Evolutionary conservation across 2,797 vertebrate genomes (phyloP).

Genomic region (Galagoides demidoff): DNA sequence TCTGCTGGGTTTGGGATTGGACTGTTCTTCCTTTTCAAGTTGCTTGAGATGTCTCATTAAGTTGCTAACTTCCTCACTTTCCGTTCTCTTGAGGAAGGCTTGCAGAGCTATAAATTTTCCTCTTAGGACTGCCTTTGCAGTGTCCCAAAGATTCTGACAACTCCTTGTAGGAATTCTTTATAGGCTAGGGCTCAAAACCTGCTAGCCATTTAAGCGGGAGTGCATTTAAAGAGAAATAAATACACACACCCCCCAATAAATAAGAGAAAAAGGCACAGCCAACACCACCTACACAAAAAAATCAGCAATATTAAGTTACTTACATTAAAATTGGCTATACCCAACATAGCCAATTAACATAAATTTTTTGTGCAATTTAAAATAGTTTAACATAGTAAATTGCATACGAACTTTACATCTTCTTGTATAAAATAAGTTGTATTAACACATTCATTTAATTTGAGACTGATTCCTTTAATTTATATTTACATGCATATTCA

Average conservation of each 20-base stretch:
- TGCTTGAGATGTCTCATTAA: too few species aligned
- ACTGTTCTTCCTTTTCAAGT: too few species aligned
- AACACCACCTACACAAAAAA: not conserved
- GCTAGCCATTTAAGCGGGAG: not conserved
- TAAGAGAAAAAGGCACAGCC: not conserved
- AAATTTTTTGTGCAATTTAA: too few species aligned
- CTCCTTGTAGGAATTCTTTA: slow-evolving; percentile 9
- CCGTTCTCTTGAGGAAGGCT: too few species aligned
- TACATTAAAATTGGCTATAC: not conserved
- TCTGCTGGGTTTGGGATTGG: too few species aligned
- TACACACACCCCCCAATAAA: not conserved
- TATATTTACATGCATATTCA: not conserved
- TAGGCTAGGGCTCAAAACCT: not conserved
- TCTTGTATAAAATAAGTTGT: not conserved
- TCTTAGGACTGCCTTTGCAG: too few species aligned
- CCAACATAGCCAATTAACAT: too few species aligned
- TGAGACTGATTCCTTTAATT: not conserved
- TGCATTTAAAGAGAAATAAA: not conserved
- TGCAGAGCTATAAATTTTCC: too few species aligned
- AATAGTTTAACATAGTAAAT: too few species aligned
- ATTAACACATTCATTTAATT: not conserved
- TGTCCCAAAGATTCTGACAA: too few species aligned
- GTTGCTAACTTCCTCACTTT: too few species aligned
- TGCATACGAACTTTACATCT: too few species aligned
- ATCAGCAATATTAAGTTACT: not conserved